These are phyloP conservation scores for Fabriciana adippe DNA, from an alignment of 2,888 invertebrate genomes.

Conservation along the genomic window DNA sequence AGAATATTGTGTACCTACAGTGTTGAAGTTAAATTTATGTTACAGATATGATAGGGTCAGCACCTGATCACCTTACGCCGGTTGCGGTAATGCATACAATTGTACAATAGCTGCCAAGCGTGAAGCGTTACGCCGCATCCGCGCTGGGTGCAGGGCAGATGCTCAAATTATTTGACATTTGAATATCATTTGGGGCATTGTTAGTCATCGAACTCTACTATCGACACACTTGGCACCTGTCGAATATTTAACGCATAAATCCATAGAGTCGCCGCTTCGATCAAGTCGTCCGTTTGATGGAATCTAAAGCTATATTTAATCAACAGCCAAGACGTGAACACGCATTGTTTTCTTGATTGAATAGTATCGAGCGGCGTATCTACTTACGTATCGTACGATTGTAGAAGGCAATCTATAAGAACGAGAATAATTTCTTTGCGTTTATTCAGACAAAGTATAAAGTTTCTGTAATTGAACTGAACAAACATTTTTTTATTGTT, in stretches of 20 bases:
- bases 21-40: neutral
- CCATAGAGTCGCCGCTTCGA: constrained; percentile 77
- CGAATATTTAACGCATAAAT: constrained; percentile 82
- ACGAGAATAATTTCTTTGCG: too few relatives aligned
- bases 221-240: constrained; percentile 83
- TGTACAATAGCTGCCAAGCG: constrained; percentile 41
- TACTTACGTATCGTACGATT: neutral
- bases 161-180: constrained; percentile 82
- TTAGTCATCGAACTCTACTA: constrained; percentile 80
- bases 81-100: constrained; percentile 32
- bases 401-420: too few relatives aligned
- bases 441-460: too few relatives aligned
- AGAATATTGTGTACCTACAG: neutral
- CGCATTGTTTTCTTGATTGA: constrained; percentile 76
- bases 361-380: constrained; percentile 46
- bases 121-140: constrained; percentile 39
- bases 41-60: constrained; percentile 14
- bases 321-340: constrained; percentile 69
- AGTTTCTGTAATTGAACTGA: too few relatives aligned
- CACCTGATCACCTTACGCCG: constrained; percentile 30
- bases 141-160: constrained; percentile 55
- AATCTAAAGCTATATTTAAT: constrained; percentile 81
- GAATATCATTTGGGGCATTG: constrained; percentile 80
- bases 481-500: too few relatives aligned
- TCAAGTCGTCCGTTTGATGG: constrained; percentile 73